Percentiles rank a stretch among this genome's conserved stretches.
Conservation (phyloP, 2,797 vertebrate genomes). For the Hemibagrus guttatus region DNA sequence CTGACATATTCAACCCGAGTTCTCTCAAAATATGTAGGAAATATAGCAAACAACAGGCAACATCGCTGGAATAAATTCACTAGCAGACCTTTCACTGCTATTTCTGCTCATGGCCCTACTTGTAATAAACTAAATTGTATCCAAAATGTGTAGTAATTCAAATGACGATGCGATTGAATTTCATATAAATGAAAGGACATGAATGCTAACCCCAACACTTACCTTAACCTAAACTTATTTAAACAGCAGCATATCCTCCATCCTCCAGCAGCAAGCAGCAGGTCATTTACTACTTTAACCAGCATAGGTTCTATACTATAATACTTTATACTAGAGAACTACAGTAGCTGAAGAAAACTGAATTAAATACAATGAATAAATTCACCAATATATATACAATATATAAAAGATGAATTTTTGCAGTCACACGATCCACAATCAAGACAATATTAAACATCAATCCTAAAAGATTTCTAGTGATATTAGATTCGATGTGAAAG, state of each 20-base stretch:
- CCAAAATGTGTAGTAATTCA: neutral
- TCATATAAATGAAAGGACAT: neutral
- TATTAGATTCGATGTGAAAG: neutral
- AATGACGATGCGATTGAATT: neutral
- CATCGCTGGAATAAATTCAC: neutral
- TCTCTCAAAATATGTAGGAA: neutral
- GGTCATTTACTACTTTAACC: conserved; percentile 2
- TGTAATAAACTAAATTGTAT: neutral
- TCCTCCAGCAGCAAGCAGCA: neutral
- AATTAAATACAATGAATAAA: neutral
- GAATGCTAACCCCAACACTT: neutral
- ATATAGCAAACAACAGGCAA: neutral
- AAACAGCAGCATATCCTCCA: neutral
- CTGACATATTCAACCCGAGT: neutral
- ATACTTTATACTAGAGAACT: neutral
- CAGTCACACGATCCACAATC: neutral
- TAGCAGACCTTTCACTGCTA: neutral
- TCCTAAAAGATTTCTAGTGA: too few species aligned
- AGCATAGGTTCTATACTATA: neutral
- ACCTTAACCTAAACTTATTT: neutral
- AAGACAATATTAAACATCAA: neutral
- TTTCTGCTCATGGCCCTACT: neutral
- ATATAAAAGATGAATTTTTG: neutral
- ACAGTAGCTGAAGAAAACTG: neutral
- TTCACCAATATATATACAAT: neutral